Conservation (phyloP, 1,140 invertebrate species). For the Trissolcus basalis region DNA sequence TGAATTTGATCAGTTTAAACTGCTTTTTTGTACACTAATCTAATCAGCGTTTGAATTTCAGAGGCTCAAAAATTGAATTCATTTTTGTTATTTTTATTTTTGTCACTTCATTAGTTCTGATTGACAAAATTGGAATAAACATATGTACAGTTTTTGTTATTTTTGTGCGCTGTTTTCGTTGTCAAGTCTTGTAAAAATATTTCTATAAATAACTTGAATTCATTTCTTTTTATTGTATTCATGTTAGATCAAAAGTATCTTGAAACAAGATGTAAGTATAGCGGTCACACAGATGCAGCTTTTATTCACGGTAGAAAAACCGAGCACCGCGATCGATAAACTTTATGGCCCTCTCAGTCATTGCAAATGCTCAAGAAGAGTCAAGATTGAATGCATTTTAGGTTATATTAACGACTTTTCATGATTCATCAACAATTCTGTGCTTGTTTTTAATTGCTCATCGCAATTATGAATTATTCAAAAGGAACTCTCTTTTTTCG, state of each 20-base stretch:
- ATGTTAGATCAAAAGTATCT: constrained; percentile 24
- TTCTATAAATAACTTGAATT: neutral
- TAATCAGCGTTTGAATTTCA: no score
- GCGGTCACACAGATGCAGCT: constrained; percentile 32
- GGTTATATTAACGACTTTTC: constrained; percentile 39
- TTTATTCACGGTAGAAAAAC: constrained; percentile 52
- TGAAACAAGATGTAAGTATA: constrained; percentile 35
- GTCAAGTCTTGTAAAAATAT: neutral
- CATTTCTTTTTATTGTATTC: neutral
- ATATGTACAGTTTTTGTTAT: no score
- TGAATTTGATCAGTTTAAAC: neutral
- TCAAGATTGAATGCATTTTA: constrained; percentile 50
- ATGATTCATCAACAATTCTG: constrained; percentile 40
- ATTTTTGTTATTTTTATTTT: neutral
- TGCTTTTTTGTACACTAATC: constrained; percentile 1
- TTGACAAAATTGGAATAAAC: neutral
- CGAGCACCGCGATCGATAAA: constrained; percentile 52
- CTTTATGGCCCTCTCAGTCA: constrained; percentile 52
- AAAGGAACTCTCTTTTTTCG: no score
- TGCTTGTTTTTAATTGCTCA: neutral
- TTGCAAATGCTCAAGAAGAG: constrained; percentile 47
- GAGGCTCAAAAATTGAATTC: no score
- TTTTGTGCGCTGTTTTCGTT: no score
- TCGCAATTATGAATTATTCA: no score
- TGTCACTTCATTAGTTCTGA: neutral